Base-by-base conservation (phyloP, 2,797 vertebrate genomes). In the Labroides dimidiatus region DNA sequence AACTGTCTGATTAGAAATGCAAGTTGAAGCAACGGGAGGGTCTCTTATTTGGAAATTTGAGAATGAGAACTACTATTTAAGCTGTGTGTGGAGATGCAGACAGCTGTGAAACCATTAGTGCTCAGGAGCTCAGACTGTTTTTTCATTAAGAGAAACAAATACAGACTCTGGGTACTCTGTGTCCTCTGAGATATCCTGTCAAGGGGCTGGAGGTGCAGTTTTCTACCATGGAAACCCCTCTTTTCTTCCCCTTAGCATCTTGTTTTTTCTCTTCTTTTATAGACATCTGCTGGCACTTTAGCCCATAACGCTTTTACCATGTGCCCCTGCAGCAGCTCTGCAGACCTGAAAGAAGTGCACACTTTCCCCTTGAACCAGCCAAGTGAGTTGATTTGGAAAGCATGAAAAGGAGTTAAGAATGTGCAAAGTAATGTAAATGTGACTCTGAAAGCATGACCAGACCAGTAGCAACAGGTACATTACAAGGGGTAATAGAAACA, bases 251-350 rank as follows among this genome's bases (percentile, higher is more conserved):
- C 73, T 69, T 53, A 42, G 77, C 69, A 70, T 75, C 44, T 66
- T 61, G 41, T 54, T 19, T 43, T 79, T 58, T 10, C 6, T 39
- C 13, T 50, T 64, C 64, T 87, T 89, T 84, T 76, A 91, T 85
- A 80, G 84, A 85, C 80, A 89, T 90, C 84, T 90, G 85, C 84
- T 83, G 87, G 80, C 82, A 87, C 82, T 89, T 87, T 86, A 48
- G 42, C 43, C 66, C 49, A 2, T 85, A 89, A 92, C 75, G 80
- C 55, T 60, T 92, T 90, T 83, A 86, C 83, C 91, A 91, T 84
- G 78, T 82, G 78, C 71, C 78, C 64, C 63, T 55, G 51, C 71
- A 75, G 80, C 66, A 64, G 65, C 68, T 41, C 55, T 45, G 55
- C 39, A 69, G 68, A 62, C 49, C 60, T 65, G 53, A 59, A 42